Base-by-base conservation (phyloP, 2,888 invertebrate species). In the Neuroscelio doddi region DNA sequence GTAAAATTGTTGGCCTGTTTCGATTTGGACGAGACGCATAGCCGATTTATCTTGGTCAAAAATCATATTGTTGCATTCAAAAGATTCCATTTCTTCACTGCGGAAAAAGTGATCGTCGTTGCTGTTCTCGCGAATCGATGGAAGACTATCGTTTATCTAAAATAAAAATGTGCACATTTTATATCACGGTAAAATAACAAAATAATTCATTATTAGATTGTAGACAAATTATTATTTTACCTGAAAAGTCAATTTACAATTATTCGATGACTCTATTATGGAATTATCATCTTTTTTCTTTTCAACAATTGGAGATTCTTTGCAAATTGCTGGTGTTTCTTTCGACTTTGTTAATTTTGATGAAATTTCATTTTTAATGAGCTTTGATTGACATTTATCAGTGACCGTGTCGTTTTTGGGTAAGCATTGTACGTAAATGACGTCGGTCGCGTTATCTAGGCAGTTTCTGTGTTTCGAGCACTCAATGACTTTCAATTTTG, bases 1-100 rank as follows among this genome's bases (percentile, higher is more conserved):
- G 39, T 80, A 80, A 59, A 81, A 79, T 55, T 81, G 78, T 46
- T 81, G 75, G 7, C 75, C 78, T 3, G 72, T 76, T 46, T 81
- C 79, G 3, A 75, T 76, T 34, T 79, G 76, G 5, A 79, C 75
- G 30, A 80, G 65, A 46, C 75, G 68, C 50, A 79, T 63, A 15
- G 71, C 73, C 9, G 78, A 70, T 24, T 75, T 46, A 9, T 46
- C 78, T 24, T 65, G 68, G 1, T 29, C 36, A 0, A 36, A 30
- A 1, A 47, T 26, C 26, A 52, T 49, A 30, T 61, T 63, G 15
- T 55, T 65, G 21, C 61, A 47, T 15, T 46, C 59, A 14, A 53
- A 62, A 0, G 56, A 46, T 12, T 71, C 61, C 3, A 52, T 47
- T 50, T 68, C 56, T 26, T 52, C 52, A 9, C 17, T 9, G 4